Base-by-base conservation (phyloP, 2,113 vertebrate species). In the Fulmarus glacialis region DNA sequence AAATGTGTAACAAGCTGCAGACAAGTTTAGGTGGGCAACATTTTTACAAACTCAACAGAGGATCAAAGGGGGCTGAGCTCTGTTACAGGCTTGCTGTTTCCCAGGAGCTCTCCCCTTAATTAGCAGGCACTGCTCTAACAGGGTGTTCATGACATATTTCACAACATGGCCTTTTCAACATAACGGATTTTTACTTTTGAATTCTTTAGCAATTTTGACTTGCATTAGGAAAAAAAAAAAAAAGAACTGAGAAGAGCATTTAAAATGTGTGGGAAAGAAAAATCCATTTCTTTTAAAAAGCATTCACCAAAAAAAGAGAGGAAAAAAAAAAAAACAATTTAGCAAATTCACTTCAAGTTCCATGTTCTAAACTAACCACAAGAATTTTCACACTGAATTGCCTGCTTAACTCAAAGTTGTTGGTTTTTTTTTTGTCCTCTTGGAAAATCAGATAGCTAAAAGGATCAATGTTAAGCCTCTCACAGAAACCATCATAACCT, bases 1-100 rank as follows among this genome's bases (percentile, higher is more conserved):
- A 92, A 97, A 82, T 14, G 70, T 91, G 71, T 91, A 94, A 95
- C 91, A 95, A 94, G 89, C 71, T 86, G 93, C 84, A 96, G 91
- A 96, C 52, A 85, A 89, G 77, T 92, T 93, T 82, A 87, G 93
- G 83, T 9, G 4, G 96, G 94, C 78, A 91, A 73, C 2, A 0
- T 56, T 97, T 95, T 92, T 82, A 93, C 73, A 93, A 94, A 93
- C 58, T 87, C 87, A 89, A 75, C 60, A 60, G 84, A 94, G 81
- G 87, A 96, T 91, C 89, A 95, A 89, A 96, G 80, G n/a, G 40
- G 84, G 36, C 23, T 89, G 66, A 96, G 84, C 80, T 91, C 48
- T 62, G 91, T 47, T 91, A 77, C 3, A 94, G 74, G 87, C 87
- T 95, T 89, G 60, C 89, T 96, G 84, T 82, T 95, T 95, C 94